Conservation (phyloP, 2,797 vertebrate species). For the Cyprinella venusta region DNA sequence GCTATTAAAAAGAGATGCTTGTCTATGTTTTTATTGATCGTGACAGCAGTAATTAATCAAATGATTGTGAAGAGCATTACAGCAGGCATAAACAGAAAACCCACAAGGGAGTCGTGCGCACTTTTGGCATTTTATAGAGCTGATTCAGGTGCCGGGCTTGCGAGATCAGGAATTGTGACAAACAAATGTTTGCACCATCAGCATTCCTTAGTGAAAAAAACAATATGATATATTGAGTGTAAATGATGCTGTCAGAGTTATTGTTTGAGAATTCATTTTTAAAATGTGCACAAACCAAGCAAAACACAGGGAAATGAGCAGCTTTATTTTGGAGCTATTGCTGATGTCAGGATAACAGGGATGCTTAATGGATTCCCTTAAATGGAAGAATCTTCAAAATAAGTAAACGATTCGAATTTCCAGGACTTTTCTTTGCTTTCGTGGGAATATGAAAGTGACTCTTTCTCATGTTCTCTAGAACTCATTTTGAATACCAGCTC, state of each 20-base stretch:
- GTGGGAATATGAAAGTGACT: neutral
- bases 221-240: neutral
- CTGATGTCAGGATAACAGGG: neutral
- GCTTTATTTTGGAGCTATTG: constrained; percentile 14
- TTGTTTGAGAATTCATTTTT: neutral
- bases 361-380: neutral
- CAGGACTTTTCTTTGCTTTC: neutral
- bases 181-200: neutral
- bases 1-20: neutral
- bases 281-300: constrained; percentile 22
- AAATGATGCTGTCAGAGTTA: neutral
- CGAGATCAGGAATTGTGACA: neutral
- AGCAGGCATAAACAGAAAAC: neutral
- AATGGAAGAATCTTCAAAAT: constrained; percentile 19
- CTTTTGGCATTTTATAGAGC: neutral
- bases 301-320: constrained; percentile 24
- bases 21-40: neutral
- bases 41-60: constrained; percentile 10
- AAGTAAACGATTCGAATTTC: neutral
- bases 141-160: neutral
- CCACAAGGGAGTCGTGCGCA: neutral
- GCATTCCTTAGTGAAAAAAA: too few species aligned
- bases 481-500: neutral
- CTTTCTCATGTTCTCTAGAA: neutral
- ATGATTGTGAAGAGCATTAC: neutral